Evolutionary conservation across 2,797 vertebrate genomes (phyloP).

Genomic region (Cryptoblepharus egeriae): DNA sequence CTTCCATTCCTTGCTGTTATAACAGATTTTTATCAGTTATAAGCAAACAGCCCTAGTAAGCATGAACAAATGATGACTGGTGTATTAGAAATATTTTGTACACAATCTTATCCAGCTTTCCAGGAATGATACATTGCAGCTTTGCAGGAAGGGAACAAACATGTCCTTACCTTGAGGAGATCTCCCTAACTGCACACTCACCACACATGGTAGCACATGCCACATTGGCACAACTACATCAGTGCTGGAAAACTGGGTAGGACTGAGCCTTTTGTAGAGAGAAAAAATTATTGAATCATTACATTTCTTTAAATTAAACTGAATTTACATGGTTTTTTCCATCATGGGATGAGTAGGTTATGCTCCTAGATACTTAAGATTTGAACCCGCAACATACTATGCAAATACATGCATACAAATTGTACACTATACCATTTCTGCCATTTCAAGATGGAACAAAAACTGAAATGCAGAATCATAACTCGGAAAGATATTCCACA

Average conservation of each 20-base stretch:
- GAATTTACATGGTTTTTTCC: not conserved
- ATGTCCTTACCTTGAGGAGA: too few species aligned
- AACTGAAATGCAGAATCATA: not conserved
- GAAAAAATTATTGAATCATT: too few species aligned
- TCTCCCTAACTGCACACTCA: too few species aligned
- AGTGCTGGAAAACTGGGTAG: too few species aligned
- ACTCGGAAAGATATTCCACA: not conserved
- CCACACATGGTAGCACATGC: too few species aligned
- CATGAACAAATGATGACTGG: conserved; percentile 35
- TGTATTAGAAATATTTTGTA: not conserved
- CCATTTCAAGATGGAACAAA: not conserved
- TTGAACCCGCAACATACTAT: not conserved
- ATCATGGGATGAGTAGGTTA: not conserved
- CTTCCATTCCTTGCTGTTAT: not conserved
- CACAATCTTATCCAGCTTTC: too few species aligned
- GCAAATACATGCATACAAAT: too few species aligned
- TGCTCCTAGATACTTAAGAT: too few species aligned
- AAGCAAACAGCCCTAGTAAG: conserved; percentile 26
- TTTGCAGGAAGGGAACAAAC: too few species aligned
- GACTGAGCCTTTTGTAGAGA: too few species aligned
- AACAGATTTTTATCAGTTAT: not conserved
- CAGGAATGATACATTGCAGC: too few species aligned
- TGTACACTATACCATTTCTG: not conserved
- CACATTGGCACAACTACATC: too few species aligned
- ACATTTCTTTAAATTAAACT: not conserved